Evolutionary conservation across 2,888 invertebrate species (phyloP), one percentile per base, ranked within the genome.

Genomic region (Selenia dentaria): DNA sequence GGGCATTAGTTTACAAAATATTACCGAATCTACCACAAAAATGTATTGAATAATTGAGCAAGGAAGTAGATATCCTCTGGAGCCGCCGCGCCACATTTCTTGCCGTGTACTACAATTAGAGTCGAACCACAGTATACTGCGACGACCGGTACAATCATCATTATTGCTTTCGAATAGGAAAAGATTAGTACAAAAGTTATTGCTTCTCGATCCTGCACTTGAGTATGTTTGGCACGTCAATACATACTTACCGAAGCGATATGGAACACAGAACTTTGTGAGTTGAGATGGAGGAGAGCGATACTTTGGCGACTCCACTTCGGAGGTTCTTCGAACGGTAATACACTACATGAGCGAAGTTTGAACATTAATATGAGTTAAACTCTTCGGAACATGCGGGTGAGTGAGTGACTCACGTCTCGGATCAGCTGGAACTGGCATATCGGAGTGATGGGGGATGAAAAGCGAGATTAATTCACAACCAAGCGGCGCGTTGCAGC

Each of bases 381-480:
- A n/a, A n/a, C n/a, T n/a, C n/a, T n/a, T n/a, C n/a, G n/a, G n/a
- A n/a, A 18, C 18, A 16, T 16, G 16, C 5, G 18, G 6, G 2
- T 1, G 18, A 5, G 18, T 8, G 4, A 22, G 22, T 6, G 2
- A 22, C 22, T 22, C 2, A 2, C 22, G 22, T 8, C 8, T 22
- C 22, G 8, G 4, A 22, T 6, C 8, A 8, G 22, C 8, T 22
- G 0, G 6, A 2, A 22, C 22, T 22, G 8, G 34, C 6, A 2
- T 24, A 34, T 9, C 13, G 28, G 6, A 14, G 14, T 32, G 51
- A 31, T 56, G 39, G 33, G 51, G 51, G 54, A 67, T 59, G 59
- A 54, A 58, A 70, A 70, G 79, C 82, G 74, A 73, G 71, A 68
- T 70, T 76, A 82, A 76, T 74, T 85, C 86, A 86, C 86, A 87